Evolutionary conservation across 1,140 invertebrate species (phyloP), one percentile per base, ranked within the genome.

Genomic region (Antheraea pernyi): DNA sequence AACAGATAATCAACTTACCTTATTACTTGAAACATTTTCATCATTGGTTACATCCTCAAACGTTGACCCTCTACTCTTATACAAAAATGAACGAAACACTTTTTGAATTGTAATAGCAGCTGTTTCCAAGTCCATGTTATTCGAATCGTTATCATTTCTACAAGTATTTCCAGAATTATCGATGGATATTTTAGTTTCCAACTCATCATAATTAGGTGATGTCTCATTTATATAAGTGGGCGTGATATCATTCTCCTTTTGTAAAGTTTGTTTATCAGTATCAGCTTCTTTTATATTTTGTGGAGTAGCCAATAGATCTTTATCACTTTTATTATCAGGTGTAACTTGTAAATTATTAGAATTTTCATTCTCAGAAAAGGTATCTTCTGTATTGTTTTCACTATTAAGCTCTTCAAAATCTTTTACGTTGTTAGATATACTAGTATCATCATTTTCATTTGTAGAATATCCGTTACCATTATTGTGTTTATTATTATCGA

Each of bases 71-170:
- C 88, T 86, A 63, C 85, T 90, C 79, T 84, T 90, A 73, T 91
- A 92, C 36, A 92, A 78, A 76, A 91, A 92, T 8, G 82, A 79
- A 19, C 88, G 78, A 77, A 92, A 92, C 59, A 91, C 90, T 82
- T 92, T 92, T 75, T 92, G 90, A 68, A 92, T 92, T 16, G 88
- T 92, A 59, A 91, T 80, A 37, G 90, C 90, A 30, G 90, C 90
- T 19, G 84, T 91, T 81, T 92, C 88, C 39, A 91, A 79, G 71
- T 92, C 88, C 88, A 92, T 92, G 22, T 74, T 74, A 73, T 64
- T 81, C 19, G 64, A 18, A 59, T 61, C 64, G 19, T 48, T 42
- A 69, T 19, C 59, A 39, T 7, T 53, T 53, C 13, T 16, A 5
- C 19, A 19, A 53, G 18, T 9, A 53, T 48, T 48, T 48, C 22